phyloP scores from a whole-genome alignment of 1,140 invertebrate genomes.

The Dendrolimus punctatus region DNA sequence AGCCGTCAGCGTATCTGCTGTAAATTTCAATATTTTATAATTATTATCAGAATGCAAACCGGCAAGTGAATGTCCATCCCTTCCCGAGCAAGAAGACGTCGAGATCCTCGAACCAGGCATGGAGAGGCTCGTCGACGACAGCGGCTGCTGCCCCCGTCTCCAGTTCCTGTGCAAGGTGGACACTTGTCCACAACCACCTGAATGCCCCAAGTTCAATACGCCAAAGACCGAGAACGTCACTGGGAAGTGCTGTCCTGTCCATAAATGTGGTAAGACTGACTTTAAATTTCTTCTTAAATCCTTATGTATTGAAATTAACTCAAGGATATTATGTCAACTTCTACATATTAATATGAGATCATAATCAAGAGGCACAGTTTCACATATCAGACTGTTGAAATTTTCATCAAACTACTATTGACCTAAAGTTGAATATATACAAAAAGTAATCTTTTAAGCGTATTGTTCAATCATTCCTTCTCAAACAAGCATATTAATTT shows the following conservation, averaged over 20 bases:
- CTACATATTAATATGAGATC: too few relatives aligned
- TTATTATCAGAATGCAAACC: slow-evolving; percentile 76
- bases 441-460: too few relatives aligned
- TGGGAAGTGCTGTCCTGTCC: slow-evolving; percentile 77
- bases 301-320: too few relatives aligned
- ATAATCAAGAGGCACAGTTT: too few relatives aligned
- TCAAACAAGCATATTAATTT: too few relatives aligned
- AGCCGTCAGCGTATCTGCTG: too few relatives aligned
- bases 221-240: slow-evolving; percentile 50
- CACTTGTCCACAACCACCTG: slow-evolving; percentile 72
- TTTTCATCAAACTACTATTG: too few relatives aligned
- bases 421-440: too few relatives aligned
- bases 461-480: too few relatives aligned
- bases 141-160: slow-evolving; percentile 80
- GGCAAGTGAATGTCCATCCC: slow-evolving; percentile 75
- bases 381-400: too few relatives aligned
- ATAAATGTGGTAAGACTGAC: slow-evolving; percentile 74
- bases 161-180: slow-evolving; percentile 74
- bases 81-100: slow-evolving; percentile 51
- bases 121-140: slow-evolving; percentile 69
- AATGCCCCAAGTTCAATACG: slow-evolving; percentile 75
- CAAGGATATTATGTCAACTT: neutral
- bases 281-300: neutral
- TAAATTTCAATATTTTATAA: too few relatives aligned
- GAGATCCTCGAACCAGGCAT: slow-evolving; percentile 75